Percentiles rank a stretch among this genome's conserved stretches.
These are phyloP conservation scores for Craterocephalus amniculus DNA, from an alignment of 2,797 vertebrate species.

Conservation along the genomic window DNA sequence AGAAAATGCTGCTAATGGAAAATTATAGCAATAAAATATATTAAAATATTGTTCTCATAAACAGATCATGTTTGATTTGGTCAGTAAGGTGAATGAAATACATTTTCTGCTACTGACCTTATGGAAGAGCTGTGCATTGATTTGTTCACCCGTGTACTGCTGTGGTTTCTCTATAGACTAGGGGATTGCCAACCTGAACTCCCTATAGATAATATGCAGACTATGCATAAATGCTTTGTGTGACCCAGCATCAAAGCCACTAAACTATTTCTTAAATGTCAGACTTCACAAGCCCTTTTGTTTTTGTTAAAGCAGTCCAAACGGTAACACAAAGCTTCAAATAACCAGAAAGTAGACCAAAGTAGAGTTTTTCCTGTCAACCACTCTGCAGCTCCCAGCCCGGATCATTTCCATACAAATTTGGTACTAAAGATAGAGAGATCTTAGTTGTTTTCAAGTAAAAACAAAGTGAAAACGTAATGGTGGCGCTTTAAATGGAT, in stretches of 20 bases:
- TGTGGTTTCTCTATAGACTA: background rate
- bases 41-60: background rate
- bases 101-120: background rate
- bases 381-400: background rate
- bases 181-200: background rate
- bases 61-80: background rate
- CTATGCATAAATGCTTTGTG: background rate
- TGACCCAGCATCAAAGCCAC: conserved; percentile 6
- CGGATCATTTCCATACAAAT: background rate
- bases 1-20: background rate
- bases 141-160: background rate
- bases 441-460: background rate
- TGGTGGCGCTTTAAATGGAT: background rate
- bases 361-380: background rate
- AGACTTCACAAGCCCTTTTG: background rate
- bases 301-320: background rate
- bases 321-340: background rate
- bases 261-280: conserved; percentile 4
- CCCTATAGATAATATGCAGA: background rate
- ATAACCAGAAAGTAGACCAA: background rate
- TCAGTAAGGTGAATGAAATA: background rate
- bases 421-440: background rate
- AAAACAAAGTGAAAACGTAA: background rate
- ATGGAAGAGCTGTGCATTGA: conserved; percentile 3
- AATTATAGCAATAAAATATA: background rate